Evolutionary conservation across 2,797 vertebrate genomes (phyloP).

Genomic region (Serranus cabrilla): DNA sequence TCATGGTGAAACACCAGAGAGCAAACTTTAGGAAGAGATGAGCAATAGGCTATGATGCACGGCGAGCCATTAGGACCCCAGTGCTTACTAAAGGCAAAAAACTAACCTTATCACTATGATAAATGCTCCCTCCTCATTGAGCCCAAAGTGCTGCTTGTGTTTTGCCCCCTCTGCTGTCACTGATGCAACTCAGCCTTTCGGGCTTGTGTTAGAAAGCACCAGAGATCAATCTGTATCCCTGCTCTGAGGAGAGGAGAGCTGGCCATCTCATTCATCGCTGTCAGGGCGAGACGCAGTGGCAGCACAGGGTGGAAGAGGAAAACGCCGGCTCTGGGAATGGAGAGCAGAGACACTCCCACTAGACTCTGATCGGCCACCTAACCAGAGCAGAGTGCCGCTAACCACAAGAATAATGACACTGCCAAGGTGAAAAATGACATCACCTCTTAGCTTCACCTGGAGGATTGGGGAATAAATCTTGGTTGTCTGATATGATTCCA

Average conservation of each 20-base stretch:
- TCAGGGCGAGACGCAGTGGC: slow-evolving; percentile 67
- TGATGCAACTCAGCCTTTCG: slow-evolving; percentile 73
- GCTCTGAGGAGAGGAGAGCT: slow-evolving; percentile 72
- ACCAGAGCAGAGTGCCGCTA: slow-evolving; percentile 84
- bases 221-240: slow-evolving; percentile 84
- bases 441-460: slow-evolving; percentile 85
- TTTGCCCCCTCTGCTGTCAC: slow-evolving; percentile 67
- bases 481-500: slow-evolving; percentile 83
- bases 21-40: slow-evolving; percentile 61
- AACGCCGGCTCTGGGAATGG: slow-evolving; percentile 63
- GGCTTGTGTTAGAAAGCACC: slow-evolving; percentile 76
- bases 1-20: slow-evolving; percentile 58
- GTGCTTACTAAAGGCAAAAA: slow-evolving; percentile 76
- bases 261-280: slow-evolving; percentile 83
- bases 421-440: slow-evolving; percentile 89
- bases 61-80: slow-evolving; percentile 68
- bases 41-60: slow-evolving; percentile 72
- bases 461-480: slow-evolving; percentile 87
- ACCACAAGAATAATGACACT: slow-evolving; percentile 88
- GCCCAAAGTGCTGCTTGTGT: slow-evolving; percentile 68
- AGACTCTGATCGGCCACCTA: slow-evolving; percentile 81
- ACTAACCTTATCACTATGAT: slow-evolving; percentile 79
- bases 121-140: slow-evolving; percentile 72
- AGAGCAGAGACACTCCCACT: slow-evolving; percentile 70
- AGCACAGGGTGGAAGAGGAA: slow-evolving; percentile 59